Evolutionary conservation across 2,797 vertebrate species (phyloP).

Genomic region (Smutsia gigantea): DNA sequence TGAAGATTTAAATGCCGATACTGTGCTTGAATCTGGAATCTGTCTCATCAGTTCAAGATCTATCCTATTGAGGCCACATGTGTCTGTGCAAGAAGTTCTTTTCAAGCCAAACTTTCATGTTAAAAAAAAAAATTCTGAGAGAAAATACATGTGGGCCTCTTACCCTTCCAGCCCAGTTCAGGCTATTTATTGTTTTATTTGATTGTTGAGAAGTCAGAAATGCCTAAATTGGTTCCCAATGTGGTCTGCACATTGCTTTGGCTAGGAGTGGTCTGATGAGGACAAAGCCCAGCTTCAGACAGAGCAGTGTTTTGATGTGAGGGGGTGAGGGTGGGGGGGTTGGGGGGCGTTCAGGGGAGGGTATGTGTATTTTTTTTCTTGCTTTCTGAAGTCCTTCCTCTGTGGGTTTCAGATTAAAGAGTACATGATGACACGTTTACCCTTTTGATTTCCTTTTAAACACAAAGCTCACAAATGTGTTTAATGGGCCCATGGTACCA

Average conservation of each 20-base stretch:
- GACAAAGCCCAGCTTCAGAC: conserved; percentile 71
- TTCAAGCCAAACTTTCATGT: conserved; percentile 79
- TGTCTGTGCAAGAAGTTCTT: conserved; percentile 73
- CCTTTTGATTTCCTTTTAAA: conserved; percentile 69
- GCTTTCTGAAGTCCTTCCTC: conserved; percentile 79
- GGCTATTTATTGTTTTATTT: conserved; percentile 84
- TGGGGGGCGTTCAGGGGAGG: not conserved
- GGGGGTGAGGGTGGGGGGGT: not conserved
- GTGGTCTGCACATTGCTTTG: conserved; percentile 81
- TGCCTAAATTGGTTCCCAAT: conserved; percentile 81
- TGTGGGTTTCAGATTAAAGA: conserved; percentile 66
- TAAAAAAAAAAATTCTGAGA: conserved; percentile 69
- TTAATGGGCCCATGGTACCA: not conserved
- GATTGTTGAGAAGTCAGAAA: conserved; percentile 84
- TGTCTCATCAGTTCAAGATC: conserved; percentile 79
- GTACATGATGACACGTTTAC: conserved; percentile 30
- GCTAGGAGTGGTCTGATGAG: conserved; percentile 75
- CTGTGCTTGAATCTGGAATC: conserved; percentile 75
- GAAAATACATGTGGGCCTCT: conserved; percentile 69
- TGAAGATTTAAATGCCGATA: conserved; percentile 49
- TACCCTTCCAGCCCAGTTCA: conserved; percentile 64
- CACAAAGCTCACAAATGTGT: conserved; percentile 54
- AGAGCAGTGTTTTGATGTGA: conserved; percentile 36
- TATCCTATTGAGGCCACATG: conserved; percentile 71
- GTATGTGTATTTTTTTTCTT: conserved; percentile 8